Percentiles rank a stretch among this genome's conserved stretches.
Evolutionary conservation across 2,888 invertebrate genomes (phyloP).

Genomic region (Drosophila melanocephala): DNA sequence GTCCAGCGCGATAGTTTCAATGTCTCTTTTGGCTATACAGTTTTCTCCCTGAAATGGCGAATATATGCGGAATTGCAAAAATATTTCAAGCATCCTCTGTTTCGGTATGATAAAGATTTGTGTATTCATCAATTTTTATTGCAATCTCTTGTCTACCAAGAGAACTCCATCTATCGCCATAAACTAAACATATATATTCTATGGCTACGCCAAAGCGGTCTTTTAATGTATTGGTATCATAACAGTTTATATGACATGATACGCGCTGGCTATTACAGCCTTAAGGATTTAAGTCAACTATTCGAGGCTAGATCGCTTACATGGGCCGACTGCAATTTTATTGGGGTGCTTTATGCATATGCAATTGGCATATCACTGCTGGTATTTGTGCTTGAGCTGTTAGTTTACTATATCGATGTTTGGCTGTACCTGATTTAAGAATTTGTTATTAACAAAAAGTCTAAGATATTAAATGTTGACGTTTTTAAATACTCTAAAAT

Average conservation of each 20-base stretch:
- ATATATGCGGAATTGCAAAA: slow-evolving; percentile 27
- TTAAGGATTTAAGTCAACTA: slow-evolving; percentile 25
- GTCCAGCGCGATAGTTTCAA: slow-evolving; percentile 38
- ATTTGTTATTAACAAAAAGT: no score
- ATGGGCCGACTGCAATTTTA: slow-evolving; percentile 24
- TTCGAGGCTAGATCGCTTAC: slow-evolving; percentile 12
- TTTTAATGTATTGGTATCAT: slow-evolving; percentile 11
- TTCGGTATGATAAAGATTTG: slow-evolving; percentile 49
- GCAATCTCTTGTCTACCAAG: slow-evolving; percentile 9
- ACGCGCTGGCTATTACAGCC: slow-evolving; percentile 7
- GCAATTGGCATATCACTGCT: slow-evolving; percentile 6
- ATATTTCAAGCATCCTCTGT: slow-evolving; percentile 44
- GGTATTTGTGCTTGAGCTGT: slow-evolving; percentile 49
- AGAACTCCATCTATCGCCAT: slow-evolving; percentile 39
- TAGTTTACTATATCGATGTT: slow-evolving; percentile 11
- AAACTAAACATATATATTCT: slow-evolving; percentile 8
- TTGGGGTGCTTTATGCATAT: slow-evolving; percentile 23
- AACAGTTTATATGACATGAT: slow-evolving; percentile 31
- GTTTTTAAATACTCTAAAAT: no score
- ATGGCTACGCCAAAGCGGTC: slow-evolving; percentile 32
- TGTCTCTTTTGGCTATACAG: slow-evolving; percentile 46
- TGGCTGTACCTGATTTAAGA: not conserved
- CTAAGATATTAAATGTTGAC: no score
- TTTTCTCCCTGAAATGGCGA: slow-evolving; percentile 35
- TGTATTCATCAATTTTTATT: slow-evolving; percentile 23